Evolutionary conservation across 2,888 invertebrate species (phyloP), one percentile per base, ranked within the genome.

Genomic region (Glaucopsyche alexis): DNA sequence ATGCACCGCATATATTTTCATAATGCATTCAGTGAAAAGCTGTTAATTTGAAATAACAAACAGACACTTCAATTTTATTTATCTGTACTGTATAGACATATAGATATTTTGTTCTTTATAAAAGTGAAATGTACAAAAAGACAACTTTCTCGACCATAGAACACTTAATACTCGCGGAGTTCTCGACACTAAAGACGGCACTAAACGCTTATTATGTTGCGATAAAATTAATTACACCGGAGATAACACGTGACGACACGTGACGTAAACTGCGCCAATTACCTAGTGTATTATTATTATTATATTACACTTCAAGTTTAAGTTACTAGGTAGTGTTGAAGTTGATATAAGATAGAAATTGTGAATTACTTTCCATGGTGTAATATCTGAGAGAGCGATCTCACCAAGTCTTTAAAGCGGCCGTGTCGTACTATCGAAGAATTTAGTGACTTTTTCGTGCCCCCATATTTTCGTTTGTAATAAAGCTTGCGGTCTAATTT

Each of bases 211-310:
- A 47, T 69, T 13, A 69, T 49, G 49, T 69, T 16, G 47, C 49
- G 49, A 69, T 69, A 49, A 69, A 69, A 69, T 49, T 49, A 69
- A 69, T 69, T 69, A 69, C 69, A 42, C 42, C 11, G 29, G 14
- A 38, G 60, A 60, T 60, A 60, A 60, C 9, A 55, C 55, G 19
- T 19, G 55, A 55, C 42, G 29, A 29, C 29, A 60, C 19, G 29
- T 60, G 55, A 60, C 55, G 60, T 60, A 60, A 38, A 60, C 55
- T 55, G 19, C 60, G 60, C 29, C 29, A 60, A 38, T 60, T 60
- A 38, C 29, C 29, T 60, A 60, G 19, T 19, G 55, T 60, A 29
- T 60, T 47, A 8, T 47, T 9, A 29, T 13, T 16, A 11, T 55
- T 55, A 19, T 19, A 19, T 19, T 55, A 55, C 55, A 55, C 19